phyloP scores from a whole-genome alignment of 2,113 vertebrate species.

The Myxocyprinus asiaticus region DNA sequence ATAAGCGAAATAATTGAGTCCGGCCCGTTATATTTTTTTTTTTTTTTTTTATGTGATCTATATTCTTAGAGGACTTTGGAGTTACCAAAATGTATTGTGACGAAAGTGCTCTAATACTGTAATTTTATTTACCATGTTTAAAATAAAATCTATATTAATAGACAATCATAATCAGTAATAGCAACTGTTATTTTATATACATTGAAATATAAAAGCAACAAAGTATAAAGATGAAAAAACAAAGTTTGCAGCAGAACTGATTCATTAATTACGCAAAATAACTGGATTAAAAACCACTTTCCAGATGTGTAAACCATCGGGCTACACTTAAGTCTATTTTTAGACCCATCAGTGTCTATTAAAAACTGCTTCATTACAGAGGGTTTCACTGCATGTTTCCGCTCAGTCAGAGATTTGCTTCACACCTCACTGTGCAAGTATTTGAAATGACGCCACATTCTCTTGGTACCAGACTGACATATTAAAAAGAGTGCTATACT shows the following conservation, averaged over 20 bases:
- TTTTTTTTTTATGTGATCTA: no score
- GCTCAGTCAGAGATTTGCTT: conserved; percentile 14
- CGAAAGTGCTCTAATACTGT: no score
- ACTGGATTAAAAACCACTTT: not conserved
- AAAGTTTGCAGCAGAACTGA: not conserved
- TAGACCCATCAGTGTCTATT: conserved; percentile 8
- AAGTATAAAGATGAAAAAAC: no score
- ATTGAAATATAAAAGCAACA: no score
- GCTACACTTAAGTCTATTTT: not conserved
- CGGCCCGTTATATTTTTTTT: no score
- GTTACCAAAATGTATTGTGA: no score
- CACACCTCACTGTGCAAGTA: conserved; percentile 32
- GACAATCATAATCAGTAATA: no score
- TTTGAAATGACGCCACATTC: conserved; percentile 25
- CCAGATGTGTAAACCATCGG: not conserved
- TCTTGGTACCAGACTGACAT: conserved; percentile 13
- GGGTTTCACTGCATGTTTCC: conserved; percentile 25
- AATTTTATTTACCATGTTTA: no score
- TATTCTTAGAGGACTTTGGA: no score
- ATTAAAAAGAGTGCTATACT: not conserved
- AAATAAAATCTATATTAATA: no score
- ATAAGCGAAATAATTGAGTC: no score
- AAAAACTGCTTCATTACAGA: conserved; percentile 26
- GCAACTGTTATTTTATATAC: no score
- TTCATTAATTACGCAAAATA: not conserved